A percentile compares a stretch with the other conserved stretches of the same genome.
Conservation (phyloP, 2,888 invertebrate species). For the Diogma glabrata region DNA sequence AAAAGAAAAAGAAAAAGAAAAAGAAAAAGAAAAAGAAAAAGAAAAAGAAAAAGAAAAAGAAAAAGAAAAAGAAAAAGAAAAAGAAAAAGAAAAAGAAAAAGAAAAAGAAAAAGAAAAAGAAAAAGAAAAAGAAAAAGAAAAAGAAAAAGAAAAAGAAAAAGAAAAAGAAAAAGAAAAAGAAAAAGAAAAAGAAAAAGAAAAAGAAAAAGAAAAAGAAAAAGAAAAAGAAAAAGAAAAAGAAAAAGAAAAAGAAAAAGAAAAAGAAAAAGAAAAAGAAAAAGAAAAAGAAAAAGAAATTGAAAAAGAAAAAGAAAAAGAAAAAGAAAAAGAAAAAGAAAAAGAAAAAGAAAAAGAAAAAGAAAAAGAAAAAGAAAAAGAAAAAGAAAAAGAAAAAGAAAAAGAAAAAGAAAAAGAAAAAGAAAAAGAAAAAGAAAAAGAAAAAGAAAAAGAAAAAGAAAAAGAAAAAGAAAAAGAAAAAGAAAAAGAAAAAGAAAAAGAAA, state of each 20-base stretch:
- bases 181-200: neutral
- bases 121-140: neutral
- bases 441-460: neutral
- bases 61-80: neutral
- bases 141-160: neutral
- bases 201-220: neutral
- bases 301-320: neutral
- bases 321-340: neutral
- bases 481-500: neutral
- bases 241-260: neutral
- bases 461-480: neutral
- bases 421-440: neutral
- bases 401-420: neutral
- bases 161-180: neutral
- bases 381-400: neutral
- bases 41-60: neutral
- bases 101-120: neutral
- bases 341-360: neutral
- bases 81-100: neutral
- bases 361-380: neutral
- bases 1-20: neutral
- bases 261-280: neutral
- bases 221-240: neutral
- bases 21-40: neutral
- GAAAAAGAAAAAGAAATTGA: neutral